A percentile compares a stretch with the other conserved stretches of the same genome.
These are phyloP conservation scores for Agrilus biguttatus DNA, from an alignment of 2,888 invertebrate genomes.

Conservation along the genomic window DNA sequence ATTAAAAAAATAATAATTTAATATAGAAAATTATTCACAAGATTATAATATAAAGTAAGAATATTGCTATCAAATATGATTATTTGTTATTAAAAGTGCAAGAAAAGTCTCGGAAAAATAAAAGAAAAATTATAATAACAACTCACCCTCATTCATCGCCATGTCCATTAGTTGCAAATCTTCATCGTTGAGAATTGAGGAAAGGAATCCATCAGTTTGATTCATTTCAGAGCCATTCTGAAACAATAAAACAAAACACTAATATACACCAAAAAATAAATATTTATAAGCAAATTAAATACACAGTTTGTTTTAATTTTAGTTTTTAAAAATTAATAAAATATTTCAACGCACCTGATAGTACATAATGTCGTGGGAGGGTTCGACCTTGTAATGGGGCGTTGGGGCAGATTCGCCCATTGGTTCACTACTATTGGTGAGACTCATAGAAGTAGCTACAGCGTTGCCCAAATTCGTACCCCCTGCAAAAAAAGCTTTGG, in stretches of 20 bases:
- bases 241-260: constrained; percentile 8
- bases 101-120: no score
- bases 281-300: no score
- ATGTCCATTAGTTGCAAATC: constrained; percentile 85
- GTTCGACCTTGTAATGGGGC: constrained; percentile 52
- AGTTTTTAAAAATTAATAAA: background rate
- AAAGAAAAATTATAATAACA: background rate
- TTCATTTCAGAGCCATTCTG: constrained; percentile 50
- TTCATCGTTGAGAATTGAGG: constrained; percentile 77
- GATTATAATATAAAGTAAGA: no score
- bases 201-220: constrained; percentile 74
- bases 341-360: constrained; percentile 48
- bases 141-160: constrained; percentile 76
- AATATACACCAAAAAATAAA: no score
- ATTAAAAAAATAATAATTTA: no score
- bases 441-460: constrained; percentile 64
- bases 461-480: constrained; percentile 57
- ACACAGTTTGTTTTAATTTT: no score
- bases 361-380: constrained; percentile 61
- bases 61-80: no score
- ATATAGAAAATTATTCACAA: background rate
- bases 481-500: constrained; percentile 22
- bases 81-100: no score
- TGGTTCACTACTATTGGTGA: constrained; percentile 60
- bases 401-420: constrained; percentile 41